phyloP scores from a whole-genome alignment of 1,140 invertebrate genomes.

The Cydia fagiglandana region DNA sequence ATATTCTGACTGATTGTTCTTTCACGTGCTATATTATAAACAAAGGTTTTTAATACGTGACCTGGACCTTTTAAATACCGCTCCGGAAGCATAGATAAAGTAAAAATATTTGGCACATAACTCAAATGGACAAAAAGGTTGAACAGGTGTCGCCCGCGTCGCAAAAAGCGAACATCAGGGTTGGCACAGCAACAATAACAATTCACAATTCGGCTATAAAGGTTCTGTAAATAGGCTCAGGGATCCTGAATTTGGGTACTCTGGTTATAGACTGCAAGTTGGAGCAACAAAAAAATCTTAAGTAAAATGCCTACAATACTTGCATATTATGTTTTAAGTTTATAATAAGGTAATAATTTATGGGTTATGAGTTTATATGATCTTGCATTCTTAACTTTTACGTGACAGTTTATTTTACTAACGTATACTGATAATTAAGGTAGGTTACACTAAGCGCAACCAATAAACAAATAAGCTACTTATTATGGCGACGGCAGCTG shows the following conservation, averaged over 20 bases:
- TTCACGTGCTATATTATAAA: neutral
- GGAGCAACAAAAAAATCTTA: neutral
- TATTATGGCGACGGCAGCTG: no score
- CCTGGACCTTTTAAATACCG: no score
- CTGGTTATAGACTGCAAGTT: neutral
- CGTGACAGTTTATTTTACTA: no score
- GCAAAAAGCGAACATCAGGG: constrained; percentile 22
- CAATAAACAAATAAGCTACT: no score
- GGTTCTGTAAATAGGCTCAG: neutral
- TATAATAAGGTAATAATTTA: no score
- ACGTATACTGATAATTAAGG: no score
- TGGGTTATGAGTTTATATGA: no score
- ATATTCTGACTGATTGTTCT: neutral
- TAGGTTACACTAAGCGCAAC: no score
- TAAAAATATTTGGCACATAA: constrained; percentile 28
- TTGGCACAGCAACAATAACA: constrained; percentile 15
- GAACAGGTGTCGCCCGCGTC: constrained; percentile 24
- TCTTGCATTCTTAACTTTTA: no score
- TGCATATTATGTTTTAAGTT: no score
- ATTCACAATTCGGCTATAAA: neutral
- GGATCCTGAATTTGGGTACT: neutral
- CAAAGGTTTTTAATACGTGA: neutral
- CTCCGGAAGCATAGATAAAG: constrained; percentile 4
- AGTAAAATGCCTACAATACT: no score
- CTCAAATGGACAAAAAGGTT: constrained; percentile 16